Percentiles rank a stretch among this genome's conserved stretches.
Evolutionary conservation across 2,888 invertebrate genomes (phyloP).

Genomic region (Conomelus anceps): DNA sequence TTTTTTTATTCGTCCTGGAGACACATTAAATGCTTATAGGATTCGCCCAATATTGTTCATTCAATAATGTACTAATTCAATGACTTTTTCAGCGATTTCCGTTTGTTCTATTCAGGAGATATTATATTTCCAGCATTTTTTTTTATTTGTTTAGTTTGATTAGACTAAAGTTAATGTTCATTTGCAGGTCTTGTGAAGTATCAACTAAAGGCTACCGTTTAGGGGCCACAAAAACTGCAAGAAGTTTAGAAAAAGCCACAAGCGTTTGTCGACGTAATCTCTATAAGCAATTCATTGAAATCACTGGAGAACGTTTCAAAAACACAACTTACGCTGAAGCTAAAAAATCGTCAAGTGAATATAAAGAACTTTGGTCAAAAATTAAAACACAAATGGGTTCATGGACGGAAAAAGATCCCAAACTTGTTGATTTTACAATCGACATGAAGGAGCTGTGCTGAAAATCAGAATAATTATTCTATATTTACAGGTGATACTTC

Average conservation of each 20-base stretch:
- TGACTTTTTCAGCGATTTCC: too few species aligned
- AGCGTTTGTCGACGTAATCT: not conserved
- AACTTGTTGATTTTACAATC: not conserved
- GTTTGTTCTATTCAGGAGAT: not conserved
- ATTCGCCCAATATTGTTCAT: too few species aligned
- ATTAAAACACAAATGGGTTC: not conserved
- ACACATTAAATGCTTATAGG: too few species aligned
- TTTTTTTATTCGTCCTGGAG: too few species aligned
- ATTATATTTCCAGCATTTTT: constrained; percentile 4
- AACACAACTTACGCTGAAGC: not conserved
- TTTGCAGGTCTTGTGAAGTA: not conserved
- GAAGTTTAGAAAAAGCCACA: not conserved
- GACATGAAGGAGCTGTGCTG: not conserved
- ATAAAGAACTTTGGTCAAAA: not conserved
- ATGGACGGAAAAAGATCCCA: not conserved
- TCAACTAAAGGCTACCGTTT: not conserved
- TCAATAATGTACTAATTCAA: too few species aligned
- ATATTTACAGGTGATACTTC: not conserved
- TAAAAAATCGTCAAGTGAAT: not conserved
- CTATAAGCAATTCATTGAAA: not conserved
- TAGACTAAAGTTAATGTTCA: not conserved
- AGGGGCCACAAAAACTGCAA: not conserved
- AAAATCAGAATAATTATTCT: not conserved
- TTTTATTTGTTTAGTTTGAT: not conserved
- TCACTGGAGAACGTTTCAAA: not conserved